Conservation (phyloP, 2,888 invertebrate species). For the Eulithis prunata region DNA sequence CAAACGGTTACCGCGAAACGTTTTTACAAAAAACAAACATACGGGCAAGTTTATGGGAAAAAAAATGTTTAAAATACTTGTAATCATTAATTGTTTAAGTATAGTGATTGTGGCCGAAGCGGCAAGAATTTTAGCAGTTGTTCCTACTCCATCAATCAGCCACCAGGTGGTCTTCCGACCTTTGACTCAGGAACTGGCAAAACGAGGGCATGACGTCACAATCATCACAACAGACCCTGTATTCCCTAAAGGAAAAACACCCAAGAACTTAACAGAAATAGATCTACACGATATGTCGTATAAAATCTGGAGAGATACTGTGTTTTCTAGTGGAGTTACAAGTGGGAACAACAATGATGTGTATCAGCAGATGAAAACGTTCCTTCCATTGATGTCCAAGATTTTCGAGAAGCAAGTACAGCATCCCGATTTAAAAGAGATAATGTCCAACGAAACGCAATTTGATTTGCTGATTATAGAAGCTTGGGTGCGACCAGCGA, state of each 20-base stretch:
- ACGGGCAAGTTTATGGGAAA: neutral
- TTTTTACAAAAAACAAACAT: too few species aligned
- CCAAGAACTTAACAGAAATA: conserved; percentile 64
- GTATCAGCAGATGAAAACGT: conserved; percentile 18
- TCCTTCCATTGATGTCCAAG: conserved; percentile 19
- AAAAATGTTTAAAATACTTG: neutral
- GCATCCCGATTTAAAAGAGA: conserved; percentile 27
- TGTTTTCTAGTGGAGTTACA: conserved; percentile 19
- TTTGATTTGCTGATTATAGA: conserved; percentile 45
- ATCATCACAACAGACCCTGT: conserved; percentile 70
- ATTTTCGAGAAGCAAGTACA: conserved; percentile 32
- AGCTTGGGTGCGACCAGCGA: conserved; percentile 36
- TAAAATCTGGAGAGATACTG: conserved; percentile 39
- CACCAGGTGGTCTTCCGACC: conserved; percentile 72
- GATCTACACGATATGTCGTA: conserved; percentile 54
- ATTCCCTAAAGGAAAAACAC: conserved; percentile 51
- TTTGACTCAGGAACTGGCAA: conserved; percentile 64
- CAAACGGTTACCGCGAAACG: too few species aligned
- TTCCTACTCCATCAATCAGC: conserved; percentile 70
- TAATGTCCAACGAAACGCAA: conserved; percentile 26
- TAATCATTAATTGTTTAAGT: conserved; percentile 6
- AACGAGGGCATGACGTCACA: conserved; percentile 71
- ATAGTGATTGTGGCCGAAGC: conserved; percentile 30
- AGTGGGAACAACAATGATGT: conserved; percentile 19
- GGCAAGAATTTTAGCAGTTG: conserved; percentile 50